phyloP scores from a whole-genome alignment of 2,888 invertebrate species.

The Campaea margaritaria region DNA sequence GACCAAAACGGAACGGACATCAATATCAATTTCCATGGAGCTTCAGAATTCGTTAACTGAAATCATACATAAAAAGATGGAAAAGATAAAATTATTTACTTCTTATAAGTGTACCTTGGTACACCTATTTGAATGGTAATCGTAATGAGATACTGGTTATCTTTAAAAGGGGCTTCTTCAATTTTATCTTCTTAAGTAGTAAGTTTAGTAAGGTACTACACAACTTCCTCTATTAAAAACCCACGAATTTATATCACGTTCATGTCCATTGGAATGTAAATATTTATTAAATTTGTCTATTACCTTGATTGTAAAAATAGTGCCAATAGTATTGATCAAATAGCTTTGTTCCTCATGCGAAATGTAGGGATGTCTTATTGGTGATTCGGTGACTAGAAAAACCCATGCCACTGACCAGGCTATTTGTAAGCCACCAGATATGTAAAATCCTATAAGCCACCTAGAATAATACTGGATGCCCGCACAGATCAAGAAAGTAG shows the following conservation, averaged over 20 bases:
- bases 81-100: no score
- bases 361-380: slow-evolving; percentile 86
- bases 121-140: no score
- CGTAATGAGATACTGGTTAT: no score
- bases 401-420: slow-evolving; percentile 85
- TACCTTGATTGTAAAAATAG: slow-evolving; percentile 75
- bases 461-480: slow-evolving; percentile 85
- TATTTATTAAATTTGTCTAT: slow-evolving; percentile 3
- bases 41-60: slow-evolving; percentile 69
- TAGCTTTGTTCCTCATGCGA: slow-evolving; percentile 85
- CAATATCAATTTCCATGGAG: slow-evolving; percentile 73
- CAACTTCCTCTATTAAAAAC: background rate
- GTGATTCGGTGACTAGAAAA: slow-evolving; percentile 85
- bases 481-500: slow-evolving; percentile 88
- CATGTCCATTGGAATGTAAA: background rate
- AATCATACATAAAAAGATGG: slow-evolving; percentile 35
- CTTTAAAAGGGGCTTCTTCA: no score
- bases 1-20: slow-evolving; percentile 75
- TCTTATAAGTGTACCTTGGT: no score
- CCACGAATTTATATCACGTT: background rate
- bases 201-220: no score
- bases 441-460: slow-evolving; percentile 88
- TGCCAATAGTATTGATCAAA: slow-evolving; percentile 84
- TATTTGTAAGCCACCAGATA: slow-evolving; percentile 83
- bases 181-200: no score